Base-by-base conservation (phyloP, 2,888 invertebrate genomes). In the Drosophila robusta region DNA sequence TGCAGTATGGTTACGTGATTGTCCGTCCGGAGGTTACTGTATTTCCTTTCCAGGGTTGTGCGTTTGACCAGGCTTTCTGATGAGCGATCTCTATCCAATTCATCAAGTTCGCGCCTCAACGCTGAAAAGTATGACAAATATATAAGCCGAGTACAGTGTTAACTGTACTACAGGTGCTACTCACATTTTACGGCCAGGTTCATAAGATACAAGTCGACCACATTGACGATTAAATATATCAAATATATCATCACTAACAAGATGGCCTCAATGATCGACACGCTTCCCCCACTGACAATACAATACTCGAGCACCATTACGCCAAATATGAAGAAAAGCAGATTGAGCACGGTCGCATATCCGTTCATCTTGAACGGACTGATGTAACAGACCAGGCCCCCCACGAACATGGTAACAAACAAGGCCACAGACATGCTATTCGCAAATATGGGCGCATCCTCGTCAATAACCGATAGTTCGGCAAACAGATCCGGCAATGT, bases 301-400 rank as follows among this genome's bases (percentile, higher is more conserved):
- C 14, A 8, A 14, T 34, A 63, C 1, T 62, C 57, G 1, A 66
- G 45, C 9, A 77, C 4, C 2, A 39, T 4, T 0, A 44, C n/a
- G 7, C 55, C 67, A 24, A 66, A 44, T 9, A 75, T 46, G 4
- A 54, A 56, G 44, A 63, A 75, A 5, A 75, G 42, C 7, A 71
- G n/a, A 36, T 75, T 77, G 8, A 72, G 72, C 1, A 47, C 36
- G 0, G 77, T 71, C 7, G 26, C 29, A 16, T 52, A 56, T 0
- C 42, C 38, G 8, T 44, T 44, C 77, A 75, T 77, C n/a, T 57
- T 36, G 9, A 71, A 75, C 5, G 75, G 72, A n/a, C 50, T 46
- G 1, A 71, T 16, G 16, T 71, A 75, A 42, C 77, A 66, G 42
- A 72, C 39, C 22, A 75, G 22, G 0, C 75, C 75, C 0, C 78